Evolutionary conservation across 1,140 invertebrate genomes (phyloP), one percentile per base, ranked within the genome.

Genomic region (Parapsyche elsis): DNA sequence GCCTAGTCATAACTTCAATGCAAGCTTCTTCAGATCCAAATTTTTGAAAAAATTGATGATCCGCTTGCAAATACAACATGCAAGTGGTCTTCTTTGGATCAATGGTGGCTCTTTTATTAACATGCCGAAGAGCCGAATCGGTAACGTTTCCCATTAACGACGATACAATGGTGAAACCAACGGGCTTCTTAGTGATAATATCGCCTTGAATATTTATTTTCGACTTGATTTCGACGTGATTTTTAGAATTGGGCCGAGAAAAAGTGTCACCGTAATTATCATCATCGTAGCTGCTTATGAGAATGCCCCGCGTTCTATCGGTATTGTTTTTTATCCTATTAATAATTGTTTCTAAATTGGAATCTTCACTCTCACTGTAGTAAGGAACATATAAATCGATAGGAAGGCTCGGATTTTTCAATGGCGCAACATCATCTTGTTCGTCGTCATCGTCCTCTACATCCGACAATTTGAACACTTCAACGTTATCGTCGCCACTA

Each of bases 1-100:
- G 96, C 71, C 96, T 90, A 0, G 96, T 97, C 92, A 98, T 97
- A 24, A 97, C 95, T 87, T 98, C 96, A 84, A 98, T 98, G 85
- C 96, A 97, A 0, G 96, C 95, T 86, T 98, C 96, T 85, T 98
- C 95, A 12, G 95, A 95, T 38, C 95, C 95, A 86, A 97, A 96
- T 88, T 95, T 94, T 85, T 97, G 92, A 87, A 94, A 98, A 88
- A 98, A 98, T 85, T 97, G 93, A 90, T 98, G 96, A 90, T 98
- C 97, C 0, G 97, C 97, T 89, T 98, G 96, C 81, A 98, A 89
- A 87, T 98, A 98, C 14, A 98, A 88, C 93, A 97, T 96, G 86
- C 96, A 97, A 0, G 94, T 95, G 0, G 93, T 95, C 86, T 94
- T 95, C 75, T 91, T 90, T 0, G 94, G 94, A 88, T 96, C 95